Base-by-base conservation (phyloP, 2,797 vertebrate genomes). In the Selene dorsalis region DNA sequence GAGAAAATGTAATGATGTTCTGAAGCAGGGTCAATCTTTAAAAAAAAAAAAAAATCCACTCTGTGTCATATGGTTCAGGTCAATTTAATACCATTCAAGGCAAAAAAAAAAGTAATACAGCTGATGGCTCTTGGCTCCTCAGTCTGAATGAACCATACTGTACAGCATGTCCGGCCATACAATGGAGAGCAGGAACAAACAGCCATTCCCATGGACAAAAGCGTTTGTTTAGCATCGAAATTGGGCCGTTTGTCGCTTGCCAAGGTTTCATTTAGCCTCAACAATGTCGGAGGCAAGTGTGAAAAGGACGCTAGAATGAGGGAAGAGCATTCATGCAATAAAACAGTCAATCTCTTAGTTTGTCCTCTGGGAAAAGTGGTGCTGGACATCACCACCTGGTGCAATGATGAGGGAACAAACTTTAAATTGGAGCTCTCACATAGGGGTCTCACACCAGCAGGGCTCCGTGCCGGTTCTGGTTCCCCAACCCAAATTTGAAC, bases 201-300 rank as follows among this genome's bases (percentile, higher is more conserved):
- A 62, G 53, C 73, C 58, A 78, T 80, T 85, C 79, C 28, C 12
- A 3, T 28, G 47, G 74, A 88, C 86, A 89, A 89, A 85, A 74
- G 39, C 50, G 69, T 78, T 90, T 89, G 86, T 91, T 92, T 86
- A 84, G 87, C 85, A 83, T 87, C 67, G 79, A 70, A 87, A 90
- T 73, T 85, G 75, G 6, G 22, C 75, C 76, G 71, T 87, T 89
- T 83, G 83, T 59, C 11, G 13, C 58, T 53, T 82, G 85, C 88
- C 87, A 89, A 81, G 69, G 82, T 82, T 88, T 77, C 79, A 90
- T 88, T 89, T 75, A 88, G 79, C 68, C 59, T 43, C 6, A 12
- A 93, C 83, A 92, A 90, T 89, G 84, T 63, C 70, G 66, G 73
- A 89, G 89, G 76, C 8, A 57, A 65, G 73, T 63, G 77, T 89